phyloP scores from a whole-genome alignment of 2,797 vertebrate genomes.

The Hydrocynus forskahlii region DNA sequence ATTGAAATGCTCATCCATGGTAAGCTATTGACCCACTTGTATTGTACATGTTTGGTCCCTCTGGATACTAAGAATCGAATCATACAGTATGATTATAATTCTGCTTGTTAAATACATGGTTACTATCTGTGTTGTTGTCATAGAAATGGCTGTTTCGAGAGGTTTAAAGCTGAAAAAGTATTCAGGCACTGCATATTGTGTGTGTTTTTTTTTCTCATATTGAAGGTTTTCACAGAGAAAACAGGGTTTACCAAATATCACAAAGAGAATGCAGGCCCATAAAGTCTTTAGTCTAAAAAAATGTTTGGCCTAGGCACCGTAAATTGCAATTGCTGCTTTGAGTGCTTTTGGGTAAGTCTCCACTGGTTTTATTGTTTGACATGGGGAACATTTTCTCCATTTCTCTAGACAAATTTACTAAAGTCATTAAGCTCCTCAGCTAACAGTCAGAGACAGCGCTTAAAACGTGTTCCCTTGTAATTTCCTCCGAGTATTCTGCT shows the following conservation, averaged over 20 bases:
- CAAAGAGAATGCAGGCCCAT: no score
- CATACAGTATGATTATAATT: conserved; percentile 17
- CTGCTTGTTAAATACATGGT: conserved; percentile 3
- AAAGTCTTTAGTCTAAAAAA: no score
- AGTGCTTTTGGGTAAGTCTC: background rate
- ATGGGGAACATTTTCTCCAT: background rate
- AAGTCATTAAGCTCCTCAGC: conserved; percentile 1
- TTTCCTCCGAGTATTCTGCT: background rate
- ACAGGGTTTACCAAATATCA: no score
- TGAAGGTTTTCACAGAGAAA: no score
- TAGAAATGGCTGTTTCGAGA: background rate
- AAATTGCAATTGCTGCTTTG: background rate
- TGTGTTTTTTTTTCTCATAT: no score
- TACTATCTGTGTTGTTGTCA: background rate
- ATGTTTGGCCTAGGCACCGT: background rate
- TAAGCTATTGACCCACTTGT: conserved; percentile 9
- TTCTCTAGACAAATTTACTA: background rate
- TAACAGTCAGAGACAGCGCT: no score
- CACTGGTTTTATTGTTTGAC: background rate
- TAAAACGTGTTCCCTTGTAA: background rate
- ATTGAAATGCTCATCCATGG: conserved; percentile 23
- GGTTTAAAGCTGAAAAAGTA: no score
- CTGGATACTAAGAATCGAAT: background rate
- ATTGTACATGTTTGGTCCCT: conserved; percentile 1
- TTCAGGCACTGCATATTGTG: no score